Percentiles rank a stretch among this genome's conserved stretches.
Conservation (phyloP, 1,140 invertebrate genomes). For the Branchinecta lynchi region DNA sequence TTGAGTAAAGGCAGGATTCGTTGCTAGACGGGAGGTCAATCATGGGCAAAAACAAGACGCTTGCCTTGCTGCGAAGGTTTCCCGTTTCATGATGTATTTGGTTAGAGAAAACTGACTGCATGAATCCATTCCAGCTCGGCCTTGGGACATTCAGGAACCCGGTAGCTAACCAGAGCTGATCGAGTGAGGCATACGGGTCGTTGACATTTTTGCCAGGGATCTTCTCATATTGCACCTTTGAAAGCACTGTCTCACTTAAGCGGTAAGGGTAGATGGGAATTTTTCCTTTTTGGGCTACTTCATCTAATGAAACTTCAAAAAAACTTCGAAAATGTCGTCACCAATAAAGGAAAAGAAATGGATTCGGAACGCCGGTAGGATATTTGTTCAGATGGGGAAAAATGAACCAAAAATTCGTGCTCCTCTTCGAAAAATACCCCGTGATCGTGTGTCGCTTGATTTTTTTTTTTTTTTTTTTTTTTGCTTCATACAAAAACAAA, state of each 20-base stretch:
- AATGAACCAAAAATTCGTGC: too few species aligned
- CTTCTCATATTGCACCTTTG: conserved; percentile 6
- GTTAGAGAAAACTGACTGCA: conserved; percentile 6
- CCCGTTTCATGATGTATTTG: background rate
- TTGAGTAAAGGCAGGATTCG: conserved; percentile 9
- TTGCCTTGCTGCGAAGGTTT: conserved; percentile 5
- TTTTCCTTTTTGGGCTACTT: conserved; percentile 9
- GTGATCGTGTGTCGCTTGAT: too few species aligned
- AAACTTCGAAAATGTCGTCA: too few species aligned
- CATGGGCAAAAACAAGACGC: background rate
- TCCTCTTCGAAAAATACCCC: too few species aligned
- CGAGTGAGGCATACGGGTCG: conserved; percentile 4
- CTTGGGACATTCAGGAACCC: conserved; percentile 8
- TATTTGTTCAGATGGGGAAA: too few species aligned
- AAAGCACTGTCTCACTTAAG: background rate
- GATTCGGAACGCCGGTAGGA: too few species aligned
- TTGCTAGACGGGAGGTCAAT: background rate
- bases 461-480: too few species aligned
- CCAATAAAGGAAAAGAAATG: too few species aligned
- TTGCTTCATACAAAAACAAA: too few species aligned
- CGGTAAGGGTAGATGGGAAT: conserved; percentile 5
- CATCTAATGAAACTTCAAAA: conserved; percentile 1
- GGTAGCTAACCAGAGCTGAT: conserved; percentile 1
- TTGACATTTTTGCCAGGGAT: background rate
- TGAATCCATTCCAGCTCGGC: background rate